Evolutionary conservation across 2,113 vertebrate genomes (phyloP), one percentile per base, ranked within the genome.

Genomic region (Brienomyrus brachyistius): DNA sequence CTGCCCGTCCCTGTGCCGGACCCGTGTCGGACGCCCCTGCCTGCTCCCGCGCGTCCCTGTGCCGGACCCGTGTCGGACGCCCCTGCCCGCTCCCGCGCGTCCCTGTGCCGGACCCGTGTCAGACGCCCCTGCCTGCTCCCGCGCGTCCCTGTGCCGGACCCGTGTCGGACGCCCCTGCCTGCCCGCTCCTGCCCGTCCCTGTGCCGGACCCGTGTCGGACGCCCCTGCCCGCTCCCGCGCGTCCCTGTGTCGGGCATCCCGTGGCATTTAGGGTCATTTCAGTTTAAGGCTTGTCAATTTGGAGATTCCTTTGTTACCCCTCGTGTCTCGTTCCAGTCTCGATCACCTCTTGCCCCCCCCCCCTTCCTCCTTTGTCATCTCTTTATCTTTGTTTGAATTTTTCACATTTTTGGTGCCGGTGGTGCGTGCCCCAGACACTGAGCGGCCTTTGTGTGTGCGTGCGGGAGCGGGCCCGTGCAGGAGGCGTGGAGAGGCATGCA

Each of bases 341-440:
- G n/a, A 10, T 89, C 51, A 54, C 80, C 90, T 87, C n/a, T 43
- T 0, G 35, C 50, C 86, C 90, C 88, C 86, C 90, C 88, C 87
- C 90, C 88, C 47, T 83, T 89, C 48, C 50, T 88, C 80, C 54
- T 35, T 84, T 88, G 86, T 88, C 82, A 47, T 66, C 59, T 88
- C 83, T 85, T 80, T 54, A 82, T 52, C 89, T 80, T 89, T 80
- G 88, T 92, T 92, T 91, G 92, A 92, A 95, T 94, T 91, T 92
- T 95, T 94, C 86, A 94, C 94, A 94, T 94, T 92, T 93, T 92
- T 93, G 93, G 89, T 93, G 90, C 89, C 89, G 91, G 83, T 90
- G 93, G 92, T 93, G 93, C 93, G 40, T 94, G 93, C 59, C 74
- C 82, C 62, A 27, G 91, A 92, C 91, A 94, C 94, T 94, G 91